These are phyloP conservation scores for Ormia ochracea DNA, from an alignment of 2,888 invertebrate species.

Conservation along the genomic window DNA sequence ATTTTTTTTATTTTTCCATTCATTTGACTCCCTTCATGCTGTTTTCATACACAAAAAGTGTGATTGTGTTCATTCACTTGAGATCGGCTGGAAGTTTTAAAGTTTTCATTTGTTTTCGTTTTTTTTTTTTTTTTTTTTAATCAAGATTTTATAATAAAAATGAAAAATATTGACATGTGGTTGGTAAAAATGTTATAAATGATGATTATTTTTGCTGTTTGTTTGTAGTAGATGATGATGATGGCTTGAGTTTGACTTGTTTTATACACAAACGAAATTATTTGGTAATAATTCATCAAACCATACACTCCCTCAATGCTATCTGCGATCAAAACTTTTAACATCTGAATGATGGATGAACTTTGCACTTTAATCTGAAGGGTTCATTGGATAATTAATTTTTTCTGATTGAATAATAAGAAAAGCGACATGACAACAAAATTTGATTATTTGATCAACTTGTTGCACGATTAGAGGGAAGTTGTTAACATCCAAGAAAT, in stretches of 20 bases:
- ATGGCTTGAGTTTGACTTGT: neutral
- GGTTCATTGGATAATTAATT: conserved; percentile 60
- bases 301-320: conserved; percentile 46
- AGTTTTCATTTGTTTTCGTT: conserved; percentile 23
- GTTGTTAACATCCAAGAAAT: conserved; percentile 7
- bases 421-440: conserved; percentile 19
- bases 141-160: conserved; percentile 4
- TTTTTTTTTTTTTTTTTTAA: conserved; percentile 47
- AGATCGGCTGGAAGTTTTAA: neutral
- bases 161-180: conserved; percentile 52
- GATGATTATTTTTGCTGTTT: conserved; percentile 24
- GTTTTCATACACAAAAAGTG: neutral
- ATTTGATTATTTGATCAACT: neutral
- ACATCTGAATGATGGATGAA: conserved; percentile 39
- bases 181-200: conserved; percentile 54
- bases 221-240: conserved; percentile 8
- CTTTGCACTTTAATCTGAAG: conserved; percentile 54
- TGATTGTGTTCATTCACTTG: conserved; percentile 24
- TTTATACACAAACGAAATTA: conserved; percentile 19
- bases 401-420: neutral
- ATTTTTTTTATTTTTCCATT: conserved; percentile 20
- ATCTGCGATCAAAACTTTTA: conserved; percentile 22
- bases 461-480: neutral
- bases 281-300: conserved; percentile 56
- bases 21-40: neutral